A percentile compares a stretch with the other conserved stretches of the same genome.
Conservation (phyloP, 2,888 invertebrate genomes). For the Thymelicus lineola region DNA sequence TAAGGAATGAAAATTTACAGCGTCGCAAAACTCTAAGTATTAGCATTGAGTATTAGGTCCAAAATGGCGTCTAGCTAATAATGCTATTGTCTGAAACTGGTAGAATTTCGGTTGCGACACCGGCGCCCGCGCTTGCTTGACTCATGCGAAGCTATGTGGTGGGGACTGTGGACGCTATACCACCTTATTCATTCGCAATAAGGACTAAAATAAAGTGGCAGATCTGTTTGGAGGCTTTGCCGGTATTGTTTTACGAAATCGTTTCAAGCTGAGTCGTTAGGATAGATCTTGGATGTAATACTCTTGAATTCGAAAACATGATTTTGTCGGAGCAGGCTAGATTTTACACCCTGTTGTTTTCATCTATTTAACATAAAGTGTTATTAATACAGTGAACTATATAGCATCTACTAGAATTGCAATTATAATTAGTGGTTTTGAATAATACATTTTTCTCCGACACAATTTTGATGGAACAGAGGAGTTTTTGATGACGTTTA, state of each 20-base stretch:
- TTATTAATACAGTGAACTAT: too few species aligned
- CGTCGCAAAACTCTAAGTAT: conserved; percentile 14
- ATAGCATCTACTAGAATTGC: too few species aligned
- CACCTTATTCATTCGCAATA: neutral
- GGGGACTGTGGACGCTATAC: conserved; percentile 45
- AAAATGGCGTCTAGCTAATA: conserved; percentile 80
- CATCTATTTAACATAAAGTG: neutral
- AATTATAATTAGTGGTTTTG: too few species aligned
- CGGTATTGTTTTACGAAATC: conserved; percentile 38
- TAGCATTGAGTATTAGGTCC: too few species aligned
- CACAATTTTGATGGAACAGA: too few species aligned
- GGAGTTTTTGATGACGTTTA: too few species aligned
- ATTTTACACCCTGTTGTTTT: neutral
- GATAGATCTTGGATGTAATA: conserved; percentile 28
- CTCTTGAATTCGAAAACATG: conserved; percentile 32
- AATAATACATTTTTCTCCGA: too few species aligned
- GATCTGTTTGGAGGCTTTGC: neutral
- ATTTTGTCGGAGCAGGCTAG: conserved; percentile 12
- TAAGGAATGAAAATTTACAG: conserved; percentile 26
- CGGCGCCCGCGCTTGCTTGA: conserved; percentile 75
- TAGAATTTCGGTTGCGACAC: conserved; percentile 84
- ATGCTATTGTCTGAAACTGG: conserved; percentile 82
- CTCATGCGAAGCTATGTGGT: conserved; percentile 57
- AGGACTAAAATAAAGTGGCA: neutral
- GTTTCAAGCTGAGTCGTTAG: conserved; percentile 36